Evolutionary conservation across 2,113 vertebrate species (phyloP).

Genomic region (Panthera uncia): DNA sequence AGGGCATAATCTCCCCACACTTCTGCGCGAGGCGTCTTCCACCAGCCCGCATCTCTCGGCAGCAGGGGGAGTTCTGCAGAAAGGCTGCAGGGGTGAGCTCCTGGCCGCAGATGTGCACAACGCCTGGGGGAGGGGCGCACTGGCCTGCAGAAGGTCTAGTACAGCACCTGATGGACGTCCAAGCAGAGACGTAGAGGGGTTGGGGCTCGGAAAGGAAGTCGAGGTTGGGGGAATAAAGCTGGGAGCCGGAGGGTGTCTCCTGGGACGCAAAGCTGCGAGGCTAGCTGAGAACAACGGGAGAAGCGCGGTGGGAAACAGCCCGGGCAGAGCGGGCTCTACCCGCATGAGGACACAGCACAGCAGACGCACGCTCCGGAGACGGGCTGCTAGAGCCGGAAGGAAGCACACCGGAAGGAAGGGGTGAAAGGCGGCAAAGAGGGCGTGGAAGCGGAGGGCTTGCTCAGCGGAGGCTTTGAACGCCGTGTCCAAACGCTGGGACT

Average conservation of each 20-base stretch:
- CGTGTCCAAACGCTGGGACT: not conserved
- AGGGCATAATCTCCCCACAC: not conserved
- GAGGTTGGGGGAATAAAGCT: not conserved
- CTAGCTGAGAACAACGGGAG: not conserved
- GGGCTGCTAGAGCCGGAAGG: fast-evolving
- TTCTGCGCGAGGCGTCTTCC: not conserved
- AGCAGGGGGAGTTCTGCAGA: not conserved
- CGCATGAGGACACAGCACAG: too few relatives aligned
- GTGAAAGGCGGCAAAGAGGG: fast-evolving
- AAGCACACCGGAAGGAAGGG: fast-evolving
- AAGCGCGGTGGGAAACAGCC: fast-evolving
- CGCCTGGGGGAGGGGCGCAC: fast-evolving
- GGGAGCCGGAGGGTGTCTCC: fast-evolving
- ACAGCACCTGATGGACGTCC: not conserved
- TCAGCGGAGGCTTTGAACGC: not conserved
- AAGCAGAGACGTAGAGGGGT: fast-evolving
- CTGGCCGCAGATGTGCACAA: not conserved
- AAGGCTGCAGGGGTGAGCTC: not conserved
- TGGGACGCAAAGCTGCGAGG: not conserved
- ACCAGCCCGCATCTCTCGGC: not conserved
- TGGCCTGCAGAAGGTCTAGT: not conserved
- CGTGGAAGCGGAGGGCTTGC: not conserved
- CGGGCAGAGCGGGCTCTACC: not conserved
- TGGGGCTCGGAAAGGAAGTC: too few relatives aligned
- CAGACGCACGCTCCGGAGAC: fast-evolving